Evolutionary conservation across 1,140 invertebrate genomes (phyloP).

Genomic region (Tetramorium simillimum): DNA sequence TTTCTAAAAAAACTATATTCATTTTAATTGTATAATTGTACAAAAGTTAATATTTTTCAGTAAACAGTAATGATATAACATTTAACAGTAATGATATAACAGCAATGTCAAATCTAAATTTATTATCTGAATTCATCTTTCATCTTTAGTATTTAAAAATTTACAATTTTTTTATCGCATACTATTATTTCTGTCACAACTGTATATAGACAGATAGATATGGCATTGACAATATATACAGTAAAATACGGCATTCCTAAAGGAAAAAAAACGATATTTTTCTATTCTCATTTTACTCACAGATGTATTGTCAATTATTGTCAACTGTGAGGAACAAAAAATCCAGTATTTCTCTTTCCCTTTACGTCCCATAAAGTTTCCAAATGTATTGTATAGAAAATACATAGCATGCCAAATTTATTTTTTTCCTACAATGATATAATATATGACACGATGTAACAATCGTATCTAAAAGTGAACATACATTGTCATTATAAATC

Average conservation of each 20-base stretch:
- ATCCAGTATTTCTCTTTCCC: background rate
- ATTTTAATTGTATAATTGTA: too few relatives aligned
- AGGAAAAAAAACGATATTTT: background rate
- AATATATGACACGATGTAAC: background rate
- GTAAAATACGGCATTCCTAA: background rate
- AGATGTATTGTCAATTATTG: background rate
- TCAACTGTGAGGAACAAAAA: background rate
- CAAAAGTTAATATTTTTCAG: too few relatives aligned
- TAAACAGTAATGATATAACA: too few relatives aligned
- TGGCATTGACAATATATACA: background rate
- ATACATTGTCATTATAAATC: background rate
- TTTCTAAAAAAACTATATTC: too few relatives aligned
- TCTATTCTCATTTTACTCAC: background rate
- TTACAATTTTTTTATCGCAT: too few relatives aligned
- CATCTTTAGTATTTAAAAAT: too few relatives aligned
- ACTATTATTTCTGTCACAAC: too few relatives aligned
- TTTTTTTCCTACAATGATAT: background rate
- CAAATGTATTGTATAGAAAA: background rate
- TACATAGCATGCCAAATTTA: background rate
- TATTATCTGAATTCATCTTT: too few relatives aligned
- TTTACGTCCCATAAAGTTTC: background rate
- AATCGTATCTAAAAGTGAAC: background rate
- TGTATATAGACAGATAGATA: too few relatives aligned
- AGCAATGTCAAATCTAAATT: too few relatives aligned
- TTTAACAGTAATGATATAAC: too few relatives aligned